Conservation (phyloP, 2,797 vertebrate species). For the Falco biarmicus region DNA sequence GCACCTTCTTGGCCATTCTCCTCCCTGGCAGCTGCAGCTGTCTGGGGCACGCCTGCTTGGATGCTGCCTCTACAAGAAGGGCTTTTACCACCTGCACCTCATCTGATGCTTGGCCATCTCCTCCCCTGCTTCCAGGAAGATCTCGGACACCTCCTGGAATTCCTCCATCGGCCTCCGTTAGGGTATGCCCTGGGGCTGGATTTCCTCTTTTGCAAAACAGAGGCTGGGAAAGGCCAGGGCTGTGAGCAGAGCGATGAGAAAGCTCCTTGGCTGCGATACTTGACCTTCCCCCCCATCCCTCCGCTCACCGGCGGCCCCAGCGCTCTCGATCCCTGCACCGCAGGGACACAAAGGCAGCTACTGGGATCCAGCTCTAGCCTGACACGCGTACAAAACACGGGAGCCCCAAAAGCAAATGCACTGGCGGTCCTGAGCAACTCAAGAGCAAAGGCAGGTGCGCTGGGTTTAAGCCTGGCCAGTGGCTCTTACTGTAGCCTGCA, state of each 20-base stretch:
- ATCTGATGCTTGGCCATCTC: fast-evolving
- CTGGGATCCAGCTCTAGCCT: neutral
- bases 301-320: neutral
- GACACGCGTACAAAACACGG: fast-evolving
- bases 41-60: neutral
- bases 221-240: neutral
- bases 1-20: neutral
- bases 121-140: neutral
- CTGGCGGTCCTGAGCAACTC: neutral
- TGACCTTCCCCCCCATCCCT: neutral
- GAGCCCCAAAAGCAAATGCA: neutral
- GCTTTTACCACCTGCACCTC: neutral
- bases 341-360: neutral
- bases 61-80: neutral
- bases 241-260: neutral
- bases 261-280: neutral
- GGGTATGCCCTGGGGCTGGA: conserved; percentile 32
- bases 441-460: neutral
- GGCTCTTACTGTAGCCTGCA: neutral
- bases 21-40: neutral
- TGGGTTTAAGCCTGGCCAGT: neutral
- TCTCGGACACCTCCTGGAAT: conserved; percentile 47
- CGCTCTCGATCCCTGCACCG: fast-evolving
- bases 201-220: conserved; percentile 6
- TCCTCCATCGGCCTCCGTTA: conserved; percentile 55